Evolutionary conservation across 2,797 vertebrate genomes (phyloP), one percentile per base, ranked within the genome.

Genomic region (Acanthurus tractus): DNA sequence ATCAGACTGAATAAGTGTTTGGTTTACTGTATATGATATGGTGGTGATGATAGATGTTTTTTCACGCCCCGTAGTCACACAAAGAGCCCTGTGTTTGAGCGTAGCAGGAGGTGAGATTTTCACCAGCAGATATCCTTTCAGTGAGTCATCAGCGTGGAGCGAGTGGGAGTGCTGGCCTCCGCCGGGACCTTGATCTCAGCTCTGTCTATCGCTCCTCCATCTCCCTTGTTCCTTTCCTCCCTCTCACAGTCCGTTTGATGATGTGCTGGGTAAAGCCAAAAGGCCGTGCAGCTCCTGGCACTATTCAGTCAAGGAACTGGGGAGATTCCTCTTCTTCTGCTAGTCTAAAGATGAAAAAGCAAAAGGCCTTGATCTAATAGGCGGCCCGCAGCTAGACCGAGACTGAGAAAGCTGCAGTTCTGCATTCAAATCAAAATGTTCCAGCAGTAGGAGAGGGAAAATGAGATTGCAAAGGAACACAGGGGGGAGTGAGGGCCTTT

Each of bases 401-500:
- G 82, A 73, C 62, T 13, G 73, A 81, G 65, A 84, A 87, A 82
- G 78, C 65, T 78, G 70, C 75, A 48, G 81, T 70, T 87, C 76
- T 81, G 83, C 83, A 90, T 90, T 89, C 81, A 91, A 86, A 91
- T 93, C 78, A 89, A 84, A 84, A 70, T 74, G 82, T 81, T 87
- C 82, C 86, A 83, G 78, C 62, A 62, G 82, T 70, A 61, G 57
- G 72, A 82, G 53, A 88, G 68, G 70, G 69, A 74, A 86, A 89
- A 89, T 81, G 75, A 85, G 75, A 89, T 76, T 80, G 89, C 59
- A 85, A 79, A 83, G 70, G 63, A 80, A 70, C 72, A 74, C 62
- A 29, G 72, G 5, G 70, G 79, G 63, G 49, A 77, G 64, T 61
- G 58, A 85, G 79, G 69, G 81, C 81, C 56, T 36, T 62, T 40